Evolutionary conservation across 1,140 invertebrate genomes (phyloP).

Genomic region (Liolophura sinensis): DNA sequence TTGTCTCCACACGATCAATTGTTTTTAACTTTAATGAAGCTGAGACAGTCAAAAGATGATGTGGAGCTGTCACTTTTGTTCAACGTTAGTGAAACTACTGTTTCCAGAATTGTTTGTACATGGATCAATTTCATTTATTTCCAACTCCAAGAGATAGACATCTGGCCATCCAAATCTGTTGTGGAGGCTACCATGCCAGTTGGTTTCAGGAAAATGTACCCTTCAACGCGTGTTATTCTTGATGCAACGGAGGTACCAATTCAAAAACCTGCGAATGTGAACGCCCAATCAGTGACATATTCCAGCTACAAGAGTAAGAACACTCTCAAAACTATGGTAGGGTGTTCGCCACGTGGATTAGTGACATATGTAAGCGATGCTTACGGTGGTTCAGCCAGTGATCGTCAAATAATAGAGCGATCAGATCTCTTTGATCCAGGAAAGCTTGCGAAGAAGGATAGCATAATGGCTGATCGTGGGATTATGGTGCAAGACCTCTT

Average conservation of each 20-base stretch:
- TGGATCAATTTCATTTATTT: constrained; percentile 11
- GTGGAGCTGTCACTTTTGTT: constrained; percentile 12
- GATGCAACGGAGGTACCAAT: constrained; percentile 15
- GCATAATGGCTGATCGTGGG: constrained; percentile 28
- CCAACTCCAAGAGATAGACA: constrained; percentile 7
- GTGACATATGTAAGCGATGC: constrained; percentile 9
- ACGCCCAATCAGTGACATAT: constrained; percentile 5
- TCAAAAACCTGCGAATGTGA: constrained; percentile 9
- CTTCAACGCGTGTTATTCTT: constrained; percentile 10
- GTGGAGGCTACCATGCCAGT: constrained; percentile 11
- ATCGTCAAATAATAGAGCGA: constrained; percentile 24
- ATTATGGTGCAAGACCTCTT: constrained; percentile 17
- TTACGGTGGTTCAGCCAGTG: constrained; percentile 19
- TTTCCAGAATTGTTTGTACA: constrained; percentile 16
- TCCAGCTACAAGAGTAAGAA: constrained; percentile 14
- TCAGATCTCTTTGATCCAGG: constrained; percentile 8
- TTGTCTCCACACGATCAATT: constrained; percentile 6
- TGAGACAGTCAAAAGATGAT: constrained; percentile 13
- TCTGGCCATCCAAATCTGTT: constrained; percentile 4
- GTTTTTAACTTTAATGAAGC: constrained; percentile 24
- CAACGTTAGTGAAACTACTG: constrained; percentile 11
- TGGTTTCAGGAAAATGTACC: constrained; percentile 7
- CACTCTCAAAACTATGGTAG: constrained; percentile 14
- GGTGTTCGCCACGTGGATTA: constrained; percentile 9
- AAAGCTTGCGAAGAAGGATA: constrained; percentile 19